A percentile compares a stretch with the other conserved stretches of the same genome.
Conservation (phyloP, 2,888 invertebrate genomes). For the Ernsta delagoae region DNA sequence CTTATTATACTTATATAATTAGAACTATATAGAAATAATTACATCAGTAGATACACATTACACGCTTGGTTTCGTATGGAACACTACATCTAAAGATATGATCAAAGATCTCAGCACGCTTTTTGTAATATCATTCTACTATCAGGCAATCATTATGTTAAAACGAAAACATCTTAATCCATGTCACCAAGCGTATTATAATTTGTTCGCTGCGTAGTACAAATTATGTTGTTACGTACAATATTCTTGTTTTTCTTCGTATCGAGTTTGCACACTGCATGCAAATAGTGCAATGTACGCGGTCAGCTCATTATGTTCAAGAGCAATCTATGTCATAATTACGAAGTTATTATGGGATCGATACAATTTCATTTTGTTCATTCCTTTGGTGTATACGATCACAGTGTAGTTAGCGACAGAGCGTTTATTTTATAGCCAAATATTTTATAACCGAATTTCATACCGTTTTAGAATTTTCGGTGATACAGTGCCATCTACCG, state of each 20-base stretch:
- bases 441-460: too few relatives aligned
- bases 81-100: too few relatives aligned
- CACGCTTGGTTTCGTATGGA: too few relatives aligned
- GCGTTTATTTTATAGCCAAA: neutral
- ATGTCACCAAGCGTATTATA: neutral
- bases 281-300: constrained; percentile 21
- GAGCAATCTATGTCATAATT: constrained; percentile 22
- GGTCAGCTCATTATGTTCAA: constrained; percentile 7
- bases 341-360: constrained; percentile 8
- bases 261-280: neutral
- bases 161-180: neutral
- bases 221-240: constrained; percentile 33
- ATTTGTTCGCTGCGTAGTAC: neutral
- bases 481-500: too few relatives aligned
- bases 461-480: too few relatives aligned
- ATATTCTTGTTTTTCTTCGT: neutral
- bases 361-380: constrained; percentile 20
- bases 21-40: too few relatives aligned
- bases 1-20: too few relatives aligned
- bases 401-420: constrained; percentile 2
- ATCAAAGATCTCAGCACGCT: too few relatives aligned
- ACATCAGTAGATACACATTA: too few relatives aligned
- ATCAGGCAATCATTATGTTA: too few relatives aligned
- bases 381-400: constrained; percentile 2
- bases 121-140: neutral